A percentile compares a stretch with the other conserved stretches of the same genome.
Evolutionary conservation across 2,797 vertebrate species (phyloP).

Genomic region (Cichlasoma orientale): DNA sequence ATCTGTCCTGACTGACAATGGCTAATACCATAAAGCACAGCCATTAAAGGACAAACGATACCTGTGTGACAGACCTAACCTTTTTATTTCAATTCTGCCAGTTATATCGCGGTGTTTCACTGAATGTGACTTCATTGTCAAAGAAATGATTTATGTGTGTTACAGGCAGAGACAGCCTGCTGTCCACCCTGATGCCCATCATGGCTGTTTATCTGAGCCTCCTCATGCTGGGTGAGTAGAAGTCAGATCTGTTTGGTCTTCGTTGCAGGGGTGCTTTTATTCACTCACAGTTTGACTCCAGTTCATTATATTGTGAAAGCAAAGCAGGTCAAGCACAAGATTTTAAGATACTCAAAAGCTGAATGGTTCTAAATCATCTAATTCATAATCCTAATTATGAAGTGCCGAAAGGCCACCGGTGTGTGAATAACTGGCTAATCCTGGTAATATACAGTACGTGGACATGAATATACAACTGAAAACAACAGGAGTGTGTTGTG

Average conservation of each 20-base stretch:
- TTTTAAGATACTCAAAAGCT: too few relatives aligned
- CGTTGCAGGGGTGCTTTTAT: too few relatives aligned
- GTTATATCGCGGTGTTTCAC: background rate
- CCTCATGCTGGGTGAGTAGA: conserved; percentile 71
- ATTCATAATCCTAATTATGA: too few relatives aligned
- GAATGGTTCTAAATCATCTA: too few relatives aligned
- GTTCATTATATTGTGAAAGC: too few relatives aligned
- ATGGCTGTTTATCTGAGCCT: conserved; percentile 66
- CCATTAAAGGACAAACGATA: background rate
- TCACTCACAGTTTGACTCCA: too few relatives aligned
- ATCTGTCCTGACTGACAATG: background rate
- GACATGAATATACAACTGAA: too few relatives aligned
- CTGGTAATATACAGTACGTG: too few relatives aligned
- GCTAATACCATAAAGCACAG: background rate
- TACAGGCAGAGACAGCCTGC: conserved; percentile 55
- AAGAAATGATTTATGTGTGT: conserved; percentile 25
- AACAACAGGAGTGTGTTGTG: too few relatives aligned
- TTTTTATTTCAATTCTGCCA: background rate
- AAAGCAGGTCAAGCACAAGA: too few relatives aligned
- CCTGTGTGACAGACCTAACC: background rate
- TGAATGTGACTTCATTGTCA: background rate
- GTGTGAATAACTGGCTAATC: too few relatives aligned
- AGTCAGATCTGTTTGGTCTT: background rate
- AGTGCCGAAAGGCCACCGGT: too few relatives aligned
- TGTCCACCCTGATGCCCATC: conserved; percentile 35